A percentile compares a stretch with the other conserved stretches of the same genome.
phyloP scores from a whole-genome alignment of 1,140 invertebrate species.

The Gonatopus flavifemur region DNA sequence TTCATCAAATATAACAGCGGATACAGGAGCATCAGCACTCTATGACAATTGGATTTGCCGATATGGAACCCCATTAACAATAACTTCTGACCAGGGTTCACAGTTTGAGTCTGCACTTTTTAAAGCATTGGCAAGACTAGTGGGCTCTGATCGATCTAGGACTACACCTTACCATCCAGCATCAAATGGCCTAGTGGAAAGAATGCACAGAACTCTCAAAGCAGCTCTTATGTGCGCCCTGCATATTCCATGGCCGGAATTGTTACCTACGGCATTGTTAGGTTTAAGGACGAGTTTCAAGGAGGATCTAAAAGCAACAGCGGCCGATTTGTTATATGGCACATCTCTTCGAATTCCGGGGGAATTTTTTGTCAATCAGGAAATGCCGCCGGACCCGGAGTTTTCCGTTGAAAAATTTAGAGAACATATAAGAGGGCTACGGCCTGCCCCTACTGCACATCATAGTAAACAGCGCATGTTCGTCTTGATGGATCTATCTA shows the following conservation, averaged over 20 bases:
- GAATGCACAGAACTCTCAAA: not conserved
- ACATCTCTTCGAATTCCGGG: not conserved
- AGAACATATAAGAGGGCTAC: not conserved
- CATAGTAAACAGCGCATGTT: not conserved
- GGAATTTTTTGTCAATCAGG: slow-evolving; percentile 3
- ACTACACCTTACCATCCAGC: slow-evolving; percentile 1
- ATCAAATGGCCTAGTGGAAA: not conserved
- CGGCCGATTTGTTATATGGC: not conserved
- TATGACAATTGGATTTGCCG: not conserved
- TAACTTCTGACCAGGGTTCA: not conserved
- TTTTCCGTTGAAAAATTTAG: not conserved
- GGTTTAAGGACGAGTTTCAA: not conserved
- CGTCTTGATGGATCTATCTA: too few relatives aligned
- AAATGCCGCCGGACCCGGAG: too few relatives aligned
- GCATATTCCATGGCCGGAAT: not conserved
- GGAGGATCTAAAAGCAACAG: not conserved
- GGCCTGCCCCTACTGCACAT: not conserved
- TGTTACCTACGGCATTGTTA: not conserved
- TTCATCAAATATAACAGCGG: not conserved
- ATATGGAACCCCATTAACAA: not conserved
- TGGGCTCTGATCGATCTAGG: not conserved
- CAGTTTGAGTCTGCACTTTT: slow-evolving; percentile 3
- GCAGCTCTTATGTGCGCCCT: not conserved
- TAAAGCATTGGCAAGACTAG: not conserved
- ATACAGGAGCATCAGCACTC: not conserved